phyloP scores from a whole-genome alignment of 1,140 invertebrate species.

The Nasonia vitripennis region DNA sequence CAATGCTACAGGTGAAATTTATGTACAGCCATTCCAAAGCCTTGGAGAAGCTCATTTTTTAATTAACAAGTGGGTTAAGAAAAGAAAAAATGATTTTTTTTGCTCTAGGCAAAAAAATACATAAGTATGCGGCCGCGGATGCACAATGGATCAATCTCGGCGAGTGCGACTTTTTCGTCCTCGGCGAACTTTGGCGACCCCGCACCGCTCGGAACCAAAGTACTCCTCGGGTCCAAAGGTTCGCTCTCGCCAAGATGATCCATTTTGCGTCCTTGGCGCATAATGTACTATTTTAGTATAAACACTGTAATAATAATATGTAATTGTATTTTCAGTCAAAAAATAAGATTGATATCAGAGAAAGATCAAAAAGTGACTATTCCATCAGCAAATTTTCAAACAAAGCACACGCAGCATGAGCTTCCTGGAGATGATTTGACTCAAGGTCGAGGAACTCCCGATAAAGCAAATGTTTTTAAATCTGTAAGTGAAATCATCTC shows the following conservation, averaged over 20 bases:
- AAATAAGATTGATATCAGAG: constrained; percentile 39
- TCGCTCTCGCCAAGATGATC: no score
- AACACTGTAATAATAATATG: neutral
- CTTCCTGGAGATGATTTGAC: constrained; percentile 69
- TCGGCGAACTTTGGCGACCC: no score
- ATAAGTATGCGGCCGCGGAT: no score
- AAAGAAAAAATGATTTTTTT: neutral
- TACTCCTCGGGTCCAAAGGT: no score
- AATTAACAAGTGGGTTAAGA: constrained; percentile 62
- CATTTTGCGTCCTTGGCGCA: no score
- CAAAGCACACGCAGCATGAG: constrained; percentile 64
- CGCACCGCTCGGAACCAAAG: no score
- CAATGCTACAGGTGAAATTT: constrained; percentile 70
- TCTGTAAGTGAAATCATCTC: constrained; percentile 59
- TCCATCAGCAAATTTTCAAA: constrained; percentile 48
- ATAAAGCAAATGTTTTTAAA: constrained; percentile 66
- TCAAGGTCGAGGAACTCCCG: constrained; percentile 65
- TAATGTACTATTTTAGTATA: neutral
- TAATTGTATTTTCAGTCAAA: constrained; percentile 22
- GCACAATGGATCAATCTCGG: no score
- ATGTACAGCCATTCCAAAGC: constrained; percentile 71
- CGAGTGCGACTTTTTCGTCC: no score
- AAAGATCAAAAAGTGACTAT: constrained; percentile 9
- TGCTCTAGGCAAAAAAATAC: no score
- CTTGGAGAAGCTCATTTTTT: constrained; percentile 70